These are phyloP conservation scores for Neostethus bicornis DNA, from an alignment of 2,797 vertebrate genomes.

Conservation along the genomic window DNA sequence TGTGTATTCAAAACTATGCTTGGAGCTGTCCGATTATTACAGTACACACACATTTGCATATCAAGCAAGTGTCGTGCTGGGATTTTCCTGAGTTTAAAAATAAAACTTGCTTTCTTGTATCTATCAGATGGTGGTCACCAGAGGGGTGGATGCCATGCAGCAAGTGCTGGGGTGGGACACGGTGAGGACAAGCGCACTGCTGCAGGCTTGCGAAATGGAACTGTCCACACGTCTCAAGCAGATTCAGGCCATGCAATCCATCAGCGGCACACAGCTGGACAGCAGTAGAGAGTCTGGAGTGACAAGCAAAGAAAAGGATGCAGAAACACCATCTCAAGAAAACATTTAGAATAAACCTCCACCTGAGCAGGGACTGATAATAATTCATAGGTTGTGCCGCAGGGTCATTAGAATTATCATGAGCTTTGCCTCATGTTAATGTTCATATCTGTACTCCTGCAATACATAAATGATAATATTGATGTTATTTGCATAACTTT, in stretches of 20 bases:
- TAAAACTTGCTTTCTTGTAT: conserved; percentile 3
- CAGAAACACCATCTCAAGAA: conserved; percentile 35
- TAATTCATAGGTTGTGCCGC: conserved; percentile 45
- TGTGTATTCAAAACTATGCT: not conserved
- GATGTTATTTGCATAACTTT: conserved; percentile 38
- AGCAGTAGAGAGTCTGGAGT: conserved; percentile 20
- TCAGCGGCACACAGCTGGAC: conserved; percentile 57
- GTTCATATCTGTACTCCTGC: conserved; percentile 34
- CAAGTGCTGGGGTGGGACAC: conserved; percentile 72
- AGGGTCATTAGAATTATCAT: conserved; percentile 41
- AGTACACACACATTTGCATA: not conserved
- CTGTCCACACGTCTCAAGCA: conserved; percentile 72
- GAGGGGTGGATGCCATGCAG: conserved; percentile 65
- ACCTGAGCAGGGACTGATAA: conserved; percentile 64
- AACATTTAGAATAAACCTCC: conserved; percentile 40
- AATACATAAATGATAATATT: conserved; percentile 57
- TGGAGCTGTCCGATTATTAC: not conserved
- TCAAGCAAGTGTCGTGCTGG: conserved; percentile 1
- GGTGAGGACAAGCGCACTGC: conserved; percentile 61
- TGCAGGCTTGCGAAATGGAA: conserved; percentile 75
- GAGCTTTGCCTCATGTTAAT: conserved; percentile 26
- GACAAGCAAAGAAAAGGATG: conserved; percentile 11
- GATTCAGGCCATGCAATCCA: conserved; percentile 73
- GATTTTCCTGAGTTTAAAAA: not conserved
- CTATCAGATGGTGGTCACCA: conserved; percentile 71